These are phyloP conservation scores for Limnodromus scolopaceus DNA, from an alignment of 2,797 vertebrate species.

Conservation along the genomic window DNA sequence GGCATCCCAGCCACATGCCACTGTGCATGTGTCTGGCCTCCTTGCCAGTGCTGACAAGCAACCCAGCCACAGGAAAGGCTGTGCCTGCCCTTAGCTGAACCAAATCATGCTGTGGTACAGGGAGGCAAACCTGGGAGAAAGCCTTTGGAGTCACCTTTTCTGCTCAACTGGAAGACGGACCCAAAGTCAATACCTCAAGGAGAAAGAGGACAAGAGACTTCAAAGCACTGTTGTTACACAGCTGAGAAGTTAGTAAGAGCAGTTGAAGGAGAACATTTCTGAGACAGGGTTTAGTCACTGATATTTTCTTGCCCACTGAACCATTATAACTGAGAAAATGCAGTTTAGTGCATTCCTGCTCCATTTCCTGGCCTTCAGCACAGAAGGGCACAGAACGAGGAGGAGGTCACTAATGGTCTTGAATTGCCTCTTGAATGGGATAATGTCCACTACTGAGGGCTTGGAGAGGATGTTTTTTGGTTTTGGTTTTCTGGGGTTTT, in stretches of 20 bases:
- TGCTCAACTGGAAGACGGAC: not conserved
- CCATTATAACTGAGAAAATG: not conserved
- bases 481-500: not conserved
- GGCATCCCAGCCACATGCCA: not conserved
- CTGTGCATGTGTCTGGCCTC: not conserved
- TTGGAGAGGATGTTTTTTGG: not conserved
- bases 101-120: rapidly evolving
- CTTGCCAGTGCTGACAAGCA: not conserved
- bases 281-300: not conserved
- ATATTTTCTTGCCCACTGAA: not conserved
- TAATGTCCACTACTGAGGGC: not conserved
- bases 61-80: not conserved
- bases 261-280: not conserved
- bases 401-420: not conserved
- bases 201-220: not conserved
- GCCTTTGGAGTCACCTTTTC: not conserved
- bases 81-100: not conserved
- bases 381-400: rapidly evolving
- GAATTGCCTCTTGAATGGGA: not conserved
- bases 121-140: not conserved
- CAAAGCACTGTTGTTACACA: not conserved
- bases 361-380: not conserved
- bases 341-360: not conserved
- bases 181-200: not conserved
- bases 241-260: not conserved